Evolutionary conservation across 2,797 vertebrate species (phyloP).

Genomic region (Anas bernieri): DNA sequence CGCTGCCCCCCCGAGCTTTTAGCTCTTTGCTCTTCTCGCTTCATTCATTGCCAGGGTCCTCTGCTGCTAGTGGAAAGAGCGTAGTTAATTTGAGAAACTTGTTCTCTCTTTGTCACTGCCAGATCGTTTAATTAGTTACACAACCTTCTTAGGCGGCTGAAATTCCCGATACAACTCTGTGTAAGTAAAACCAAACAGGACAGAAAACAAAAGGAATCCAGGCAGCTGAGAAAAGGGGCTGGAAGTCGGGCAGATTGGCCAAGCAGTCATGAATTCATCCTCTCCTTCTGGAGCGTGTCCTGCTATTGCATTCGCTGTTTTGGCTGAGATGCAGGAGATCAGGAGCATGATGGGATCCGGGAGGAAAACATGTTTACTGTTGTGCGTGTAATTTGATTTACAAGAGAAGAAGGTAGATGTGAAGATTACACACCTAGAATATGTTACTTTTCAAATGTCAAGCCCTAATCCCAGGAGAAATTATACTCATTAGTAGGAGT

Average conservation of each 20-base stretch:
- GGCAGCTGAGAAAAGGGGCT: background rate
- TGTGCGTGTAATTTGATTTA: background rate
- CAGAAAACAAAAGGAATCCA: background rate
- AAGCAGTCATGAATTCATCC: rapidly evolving
- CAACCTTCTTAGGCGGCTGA: background rate
- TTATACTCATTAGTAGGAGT: background rate
- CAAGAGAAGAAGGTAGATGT: background rate
- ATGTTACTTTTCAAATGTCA: background rate
- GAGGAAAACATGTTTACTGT: background rate
- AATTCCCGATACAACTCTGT: background rate
- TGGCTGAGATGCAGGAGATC: background rate
- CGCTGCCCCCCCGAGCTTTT: background rate
- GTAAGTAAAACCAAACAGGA: background rate
- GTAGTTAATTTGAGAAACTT: background rate
- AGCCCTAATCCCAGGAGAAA: background rate
- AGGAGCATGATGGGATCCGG: background rate
- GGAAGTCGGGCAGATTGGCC: background rate
- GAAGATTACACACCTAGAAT: background rate
- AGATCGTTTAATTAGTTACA: background rate
- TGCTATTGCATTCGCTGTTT: background rate
- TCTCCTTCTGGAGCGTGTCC: background rate
- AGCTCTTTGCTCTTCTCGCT: background rate
- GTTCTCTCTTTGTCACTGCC: background rate
- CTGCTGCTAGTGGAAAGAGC: background rate
- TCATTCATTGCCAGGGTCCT: background rate